phyloP scores from a whole-genome alignment of 2,797 vertebrate species.

The Todus mexicanus region DNA sequence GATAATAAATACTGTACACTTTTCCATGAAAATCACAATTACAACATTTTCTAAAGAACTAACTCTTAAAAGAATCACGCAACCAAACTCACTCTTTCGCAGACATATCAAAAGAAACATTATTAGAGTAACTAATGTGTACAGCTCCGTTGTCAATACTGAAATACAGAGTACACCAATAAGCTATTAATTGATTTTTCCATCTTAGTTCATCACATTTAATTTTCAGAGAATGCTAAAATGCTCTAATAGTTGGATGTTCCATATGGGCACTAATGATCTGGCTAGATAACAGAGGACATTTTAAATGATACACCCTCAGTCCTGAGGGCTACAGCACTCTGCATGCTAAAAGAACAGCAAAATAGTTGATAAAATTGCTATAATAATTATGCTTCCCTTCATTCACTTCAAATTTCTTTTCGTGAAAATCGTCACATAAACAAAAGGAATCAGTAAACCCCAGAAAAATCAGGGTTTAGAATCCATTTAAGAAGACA shows the following conservation, averaged over 20 bases:
- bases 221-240: constrained; percentile 66
- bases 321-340: not conserved
- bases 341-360: not conserved
- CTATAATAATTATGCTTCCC: not conserved
- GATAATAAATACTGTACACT: not conserved
- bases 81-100: not conserved
- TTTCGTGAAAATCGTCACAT: not conserved
- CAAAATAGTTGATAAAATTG: not conserved
- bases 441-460: not conserved
- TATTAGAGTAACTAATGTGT: not conserved
- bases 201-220: constrained; percentile 63
- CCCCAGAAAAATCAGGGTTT: not conserved
- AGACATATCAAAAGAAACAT: constrained; percentile 4
- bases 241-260: constrained; percentile 61
- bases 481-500: not conserved
- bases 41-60: constrained; percentile 41
- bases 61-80: not conserved
- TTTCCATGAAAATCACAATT: not conserved
- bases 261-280: constrained; percentile 63
- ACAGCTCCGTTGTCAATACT: constrained; percentile 47
- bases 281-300: constrained; percentile 49
- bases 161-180: constrained; percentile 70
- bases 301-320: constrained; percentile 19
- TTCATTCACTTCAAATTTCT: not conserved
- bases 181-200: constrained; percentile 77